phyloP scores from a whole-genome alignment of 2,797 vertebrate genomes.

The Pteropus rufus region DNA sequence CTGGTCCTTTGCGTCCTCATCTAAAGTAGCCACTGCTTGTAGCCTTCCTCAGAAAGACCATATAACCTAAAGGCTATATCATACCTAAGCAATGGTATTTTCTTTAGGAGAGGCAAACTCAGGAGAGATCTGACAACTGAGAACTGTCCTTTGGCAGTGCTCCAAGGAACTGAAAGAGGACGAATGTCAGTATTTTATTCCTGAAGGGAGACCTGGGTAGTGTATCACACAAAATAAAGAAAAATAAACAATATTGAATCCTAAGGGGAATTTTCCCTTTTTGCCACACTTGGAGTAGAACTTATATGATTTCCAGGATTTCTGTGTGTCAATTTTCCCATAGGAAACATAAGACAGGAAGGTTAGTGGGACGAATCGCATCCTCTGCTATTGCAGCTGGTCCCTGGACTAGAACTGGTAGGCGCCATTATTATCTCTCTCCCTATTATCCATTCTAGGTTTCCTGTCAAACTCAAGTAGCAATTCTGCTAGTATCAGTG shows the following conservation, averaged over 20 bases:
- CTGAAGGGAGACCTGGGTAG: neutral
- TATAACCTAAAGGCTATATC: neutral
- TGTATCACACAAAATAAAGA: neutral
- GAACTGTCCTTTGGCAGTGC: neutral
- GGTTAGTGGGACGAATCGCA: neutral
- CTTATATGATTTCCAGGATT: neutral
- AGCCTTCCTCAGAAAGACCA: neutral
- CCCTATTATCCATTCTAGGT: neutral
- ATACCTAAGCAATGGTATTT: neutral
- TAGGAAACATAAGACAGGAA: neutral
- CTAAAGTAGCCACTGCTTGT: neutral
- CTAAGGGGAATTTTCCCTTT: neutral
- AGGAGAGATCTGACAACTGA: neutral
- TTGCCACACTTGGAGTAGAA: neutral
- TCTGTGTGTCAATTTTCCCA: neutral
- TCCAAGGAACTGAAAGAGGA: neutral
- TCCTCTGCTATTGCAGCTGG: neutral
- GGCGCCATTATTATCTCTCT: neutral
- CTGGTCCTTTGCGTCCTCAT: no score
- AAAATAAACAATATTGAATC: no score
- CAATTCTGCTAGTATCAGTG: neutral
- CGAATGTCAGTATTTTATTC: neutral
- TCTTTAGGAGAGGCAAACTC: neutral
- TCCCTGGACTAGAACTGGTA: neutral
- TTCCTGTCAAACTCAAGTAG: neutral